Evolutionary conservation across 2,113 vertebrate genomes (phyloP).

Genomic region (Brachypodius melanocephalos): DNA sequence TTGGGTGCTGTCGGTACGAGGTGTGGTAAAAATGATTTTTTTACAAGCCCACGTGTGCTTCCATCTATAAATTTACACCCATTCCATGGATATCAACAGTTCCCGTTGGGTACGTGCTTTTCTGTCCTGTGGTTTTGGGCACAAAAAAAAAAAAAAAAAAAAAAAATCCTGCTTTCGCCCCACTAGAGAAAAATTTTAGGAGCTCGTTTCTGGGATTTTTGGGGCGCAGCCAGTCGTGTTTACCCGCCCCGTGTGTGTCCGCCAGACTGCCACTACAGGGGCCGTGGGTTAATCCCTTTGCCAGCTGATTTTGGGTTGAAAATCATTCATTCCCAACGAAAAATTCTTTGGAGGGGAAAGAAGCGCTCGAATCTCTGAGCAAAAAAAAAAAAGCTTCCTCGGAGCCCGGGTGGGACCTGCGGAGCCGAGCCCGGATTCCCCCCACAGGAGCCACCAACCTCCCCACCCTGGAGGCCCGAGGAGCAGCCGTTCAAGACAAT

Average conservation of each 20-base stretch:
- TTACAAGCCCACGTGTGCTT: fast-evolving
- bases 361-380: fast-evolving
- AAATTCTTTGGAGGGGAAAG: not conserved
- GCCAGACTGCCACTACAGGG: not conserved
- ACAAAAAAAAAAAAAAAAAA: not conserved
- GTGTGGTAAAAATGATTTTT: not conserved
- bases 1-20: too few species aligned
- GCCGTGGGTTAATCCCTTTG: not conserved
- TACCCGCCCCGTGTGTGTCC: not conserved
- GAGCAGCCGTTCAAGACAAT: not conserved
- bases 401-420: not conserved
- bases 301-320: not conserved
- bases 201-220: not conserved
- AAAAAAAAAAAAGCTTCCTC: not conserved
- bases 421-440: not conserved
- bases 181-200: not conserved
- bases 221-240: not conserved
- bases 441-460: not conserved
- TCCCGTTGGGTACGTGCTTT: fast-evolving
- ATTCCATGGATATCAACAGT: fast-evolving
- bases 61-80: not conserved
- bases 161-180: not conserved
- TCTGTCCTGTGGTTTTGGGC: not conserved
- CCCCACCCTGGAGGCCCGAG: not conserved
- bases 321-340: not conserved